Conservation (phyloP, 2,113 vertebrate species). For the Chaetura pelagica region DNA sequence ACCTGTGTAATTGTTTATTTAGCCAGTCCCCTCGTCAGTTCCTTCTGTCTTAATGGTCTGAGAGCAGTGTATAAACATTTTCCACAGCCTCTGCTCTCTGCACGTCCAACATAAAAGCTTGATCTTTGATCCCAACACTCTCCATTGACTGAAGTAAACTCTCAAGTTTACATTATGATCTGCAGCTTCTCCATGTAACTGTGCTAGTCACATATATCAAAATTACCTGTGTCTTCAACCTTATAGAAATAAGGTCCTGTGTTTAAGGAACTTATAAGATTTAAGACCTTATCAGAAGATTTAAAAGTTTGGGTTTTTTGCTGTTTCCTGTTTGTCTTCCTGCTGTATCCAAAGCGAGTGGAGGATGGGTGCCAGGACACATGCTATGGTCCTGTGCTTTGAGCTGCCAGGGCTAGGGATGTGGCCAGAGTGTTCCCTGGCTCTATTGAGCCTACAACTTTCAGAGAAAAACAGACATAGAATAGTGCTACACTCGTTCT, state of each 20-base stretch:
- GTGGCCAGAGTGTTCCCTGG: background rate
- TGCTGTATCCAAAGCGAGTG: background rate
- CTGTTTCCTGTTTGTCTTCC: background rate
- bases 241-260: background rate
- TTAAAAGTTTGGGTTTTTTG: background rate
- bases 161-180: background rate
- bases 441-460: background rate
- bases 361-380: background rate
- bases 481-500: background rate
- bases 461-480: background rate
- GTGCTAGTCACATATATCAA: background rate
- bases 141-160: background rate
- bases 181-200: background rate
- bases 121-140: background rate
- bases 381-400: fast-evolving
- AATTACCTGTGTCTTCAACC: background rate
- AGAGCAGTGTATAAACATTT: background rate
- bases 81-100: background rate
- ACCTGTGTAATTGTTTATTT: background rate
- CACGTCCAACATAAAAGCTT: background rate
- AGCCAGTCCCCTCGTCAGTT: background rate
- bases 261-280: background rate
- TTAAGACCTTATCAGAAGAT: background rate
- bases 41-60: background rate
- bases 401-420: background rate